Base-by-base conservation (phyloP, 2,113 vertebrate genomes). In the Drymodes brunneopygia region DNA sequence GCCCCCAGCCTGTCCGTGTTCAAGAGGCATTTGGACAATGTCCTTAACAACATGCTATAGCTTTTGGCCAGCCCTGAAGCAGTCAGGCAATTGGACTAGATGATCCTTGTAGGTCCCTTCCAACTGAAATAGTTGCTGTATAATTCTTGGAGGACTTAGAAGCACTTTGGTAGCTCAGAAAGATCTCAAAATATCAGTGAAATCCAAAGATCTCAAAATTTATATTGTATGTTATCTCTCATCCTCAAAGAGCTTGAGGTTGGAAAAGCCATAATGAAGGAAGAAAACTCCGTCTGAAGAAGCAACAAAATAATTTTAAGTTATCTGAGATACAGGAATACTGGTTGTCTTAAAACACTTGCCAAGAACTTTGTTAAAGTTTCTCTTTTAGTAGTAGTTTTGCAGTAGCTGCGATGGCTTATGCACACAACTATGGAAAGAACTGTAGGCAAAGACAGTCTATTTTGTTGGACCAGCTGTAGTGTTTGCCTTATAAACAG, bases 401-500 rank as follows among this genome's bases (percentile, higher is more conserved):
- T 80, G 20, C 21, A 70, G 36, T 29, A 75, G 45, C 21, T 79
- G 20, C 7, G 4, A 72, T 35, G 17, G 31, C 23, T 58, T 53
- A 67, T 8, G 15, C 10, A 54, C 11, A 56, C 10, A 88, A 56
- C 11, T 75, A 56, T 5, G 44, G 17, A 75, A 88, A 20, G 79
- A 29, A 12, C 3, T 48, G 24, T 12, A 62, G 15, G 21, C 35
- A 87, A 18, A 89, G 27, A 81, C 16, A 66, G 20, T 2, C 10
- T 64, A 19, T 44, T 74, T 74, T 53, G 40, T 22, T 47, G 67
- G 15, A 79, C 9, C 19, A 73, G 21, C 9, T 78, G 12, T 11
- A 74, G 12, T 48, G 12, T 31, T 29, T 0, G 0, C 11, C 35
- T 81, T 53, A 71, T 2, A 53, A 73, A 81, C 0, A 5, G 61